A percentile compares a stretch with the other conserved stretches of the same genome.
phyloP scores from a whole-genome alignment of 2,113 vertebrate species.

The Xiphophorus hellerii region DNA sequence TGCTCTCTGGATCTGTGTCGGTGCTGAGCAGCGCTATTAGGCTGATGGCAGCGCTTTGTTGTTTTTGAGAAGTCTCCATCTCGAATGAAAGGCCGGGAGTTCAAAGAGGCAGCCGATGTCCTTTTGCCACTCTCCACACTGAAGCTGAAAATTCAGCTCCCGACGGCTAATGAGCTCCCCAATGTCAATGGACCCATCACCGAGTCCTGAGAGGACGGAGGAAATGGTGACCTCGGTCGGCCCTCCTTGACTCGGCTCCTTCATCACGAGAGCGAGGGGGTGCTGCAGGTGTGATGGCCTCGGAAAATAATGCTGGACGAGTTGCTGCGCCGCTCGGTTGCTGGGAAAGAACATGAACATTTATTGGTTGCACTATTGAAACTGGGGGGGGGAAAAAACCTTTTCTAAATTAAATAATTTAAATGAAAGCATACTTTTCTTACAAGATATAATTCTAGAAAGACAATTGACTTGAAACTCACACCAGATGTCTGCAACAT shows the following conservation, averaged over 20 bases:
- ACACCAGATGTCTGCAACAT: too few relatives aligned
- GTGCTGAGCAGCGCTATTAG: constrained; percentile 13
- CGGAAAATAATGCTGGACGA: neutral
- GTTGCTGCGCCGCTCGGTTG: too few relatives aligned
- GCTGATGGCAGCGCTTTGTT: constrained; percentile 10
- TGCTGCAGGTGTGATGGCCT: neutral
- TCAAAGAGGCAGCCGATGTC: constrained; percentile 45
- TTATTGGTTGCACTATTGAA: neutral
- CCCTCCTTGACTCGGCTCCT: neutral
- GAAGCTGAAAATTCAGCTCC: constrained; percentile 44
- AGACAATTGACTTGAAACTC: too few relatives aligned
- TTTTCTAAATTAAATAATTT: too few relatives aligned
- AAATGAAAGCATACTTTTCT: too few relatives aligned
- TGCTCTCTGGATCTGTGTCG: constrained; percentile 42
- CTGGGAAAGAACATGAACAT: neutral
- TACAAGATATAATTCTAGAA: too few relatives aligned
- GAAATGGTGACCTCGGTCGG: constrained; percentile 47
- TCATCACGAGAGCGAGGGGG: neutral
- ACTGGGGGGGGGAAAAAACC: too few relatives aligned
- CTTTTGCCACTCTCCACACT: constrained; percentile 3
- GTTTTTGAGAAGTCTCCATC: constrained; percentile 42
- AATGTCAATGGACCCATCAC: constrained; percentile 44
- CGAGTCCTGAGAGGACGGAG: constrained; percentile 39
- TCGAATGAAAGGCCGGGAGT: constrained; percentile 43
- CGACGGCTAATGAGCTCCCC: constrained; percentile 64